These are phyloP conservation scores for Onchidella celtica DNA, from an alignment of 2,888 invertebrate species.

Conservation along the genomic window DNA sequence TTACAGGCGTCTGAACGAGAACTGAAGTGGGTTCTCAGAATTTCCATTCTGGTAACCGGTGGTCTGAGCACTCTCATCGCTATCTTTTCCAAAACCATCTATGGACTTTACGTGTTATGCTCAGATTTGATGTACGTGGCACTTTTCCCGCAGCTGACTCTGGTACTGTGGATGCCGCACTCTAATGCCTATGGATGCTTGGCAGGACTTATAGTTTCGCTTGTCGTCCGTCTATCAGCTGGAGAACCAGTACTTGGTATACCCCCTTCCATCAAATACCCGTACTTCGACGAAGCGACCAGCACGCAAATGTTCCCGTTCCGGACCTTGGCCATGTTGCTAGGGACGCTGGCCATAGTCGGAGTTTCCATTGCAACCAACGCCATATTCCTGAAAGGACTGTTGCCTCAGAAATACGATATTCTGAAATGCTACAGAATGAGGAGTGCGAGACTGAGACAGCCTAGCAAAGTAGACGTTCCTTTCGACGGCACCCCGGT, in stretches of 20 bases:
- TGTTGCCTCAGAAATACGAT: conserved; percentile 51
- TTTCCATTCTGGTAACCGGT: conserved; percentile 59
- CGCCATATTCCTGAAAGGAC: conserved; percentile 51
- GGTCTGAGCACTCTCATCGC: conserved; percentile 59
- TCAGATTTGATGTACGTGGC: conserved; percentile 66
- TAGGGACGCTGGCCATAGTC: conserved; percentile 53
- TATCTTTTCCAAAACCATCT: conserved; percentile 58
- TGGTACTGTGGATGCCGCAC: conserved; percentile 58
- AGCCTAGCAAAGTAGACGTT: too few relatives aligned
- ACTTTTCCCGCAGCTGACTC: conserved; percentile 65
- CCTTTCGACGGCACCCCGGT: too few relatives aligned
- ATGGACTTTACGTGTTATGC: conserved; percentile 64
- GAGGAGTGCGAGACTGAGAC: too few relatives aligned
- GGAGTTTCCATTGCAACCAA: conserved; percentile 56
- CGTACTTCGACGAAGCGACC: conserved; percentile 52
- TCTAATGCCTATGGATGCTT: conserved; percentile 64
- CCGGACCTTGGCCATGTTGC: conserved; percentile 60
- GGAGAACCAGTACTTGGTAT: conserved; percentile 90
- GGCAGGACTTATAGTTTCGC: conserved; percentile 85
- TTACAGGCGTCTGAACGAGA: conserved; percentile 62
- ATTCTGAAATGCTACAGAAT: conserved; percentile 51
- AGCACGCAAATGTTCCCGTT: conserved; percentile 61
- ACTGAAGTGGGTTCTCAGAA: conserved; percentile 61
- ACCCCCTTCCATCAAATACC: conserved; percentile 56
- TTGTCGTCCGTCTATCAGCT: conserved; percentile 89